phyloP scores from a whole-genome alignment of 92 coral and sea anemone species.

The Heliopora coerulea region DNA sequence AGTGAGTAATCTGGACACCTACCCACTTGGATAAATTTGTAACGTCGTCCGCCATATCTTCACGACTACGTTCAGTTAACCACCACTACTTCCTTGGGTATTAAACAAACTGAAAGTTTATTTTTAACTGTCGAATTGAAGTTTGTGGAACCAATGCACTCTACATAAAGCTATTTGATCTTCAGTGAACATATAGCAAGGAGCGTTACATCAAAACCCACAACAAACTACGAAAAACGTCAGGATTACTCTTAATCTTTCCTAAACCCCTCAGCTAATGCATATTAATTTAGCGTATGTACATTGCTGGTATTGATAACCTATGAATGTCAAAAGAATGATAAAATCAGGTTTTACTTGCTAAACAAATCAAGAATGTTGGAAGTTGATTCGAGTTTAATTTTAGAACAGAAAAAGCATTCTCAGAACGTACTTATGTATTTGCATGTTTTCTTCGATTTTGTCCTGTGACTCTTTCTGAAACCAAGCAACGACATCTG shows the following conservation, averaged over 20 bases:
- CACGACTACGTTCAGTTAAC: too few species aligned
- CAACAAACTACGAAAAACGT: slow-evolving; percentile 16
- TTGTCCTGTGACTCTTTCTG: too few species aligned
- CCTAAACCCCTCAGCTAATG: slow-evolving; percentile 5
- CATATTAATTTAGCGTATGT: slow-evolving; percentile 5
- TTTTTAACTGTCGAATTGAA: too few species aligned
- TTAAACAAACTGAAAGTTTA: too few species aligned
- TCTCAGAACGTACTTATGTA: too few species aligned
- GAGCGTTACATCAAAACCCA: not conserved
- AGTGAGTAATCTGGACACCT: slow-evolving; percentile 9
- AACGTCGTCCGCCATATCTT: slow-evolving; percentile 1
- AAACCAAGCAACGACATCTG: too few species aligned
- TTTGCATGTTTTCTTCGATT: too few species aligned
- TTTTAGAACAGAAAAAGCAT: not conserved
- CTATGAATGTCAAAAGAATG: not conserved
- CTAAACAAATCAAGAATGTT: not conserved
- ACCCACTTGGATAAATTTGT: slow-evolving; percentile 26
- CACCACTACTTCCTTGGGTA: too few species aligned
- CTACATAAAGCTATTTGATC: too few species aligned
- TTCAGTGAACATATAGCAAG: too few species aligned
- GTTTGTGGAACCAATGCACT: too few species aligned
- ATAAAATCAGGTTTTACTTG: not conserved
- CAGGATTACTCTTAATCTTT: slow-evolving; percentile 17
- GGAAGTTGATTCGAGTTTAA: not conserved
- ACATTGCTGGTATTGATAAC: not conserved